Conservation (phyloP, 2,888 invertebrate genomes). For the Bugulina stolonifera region DNA sequence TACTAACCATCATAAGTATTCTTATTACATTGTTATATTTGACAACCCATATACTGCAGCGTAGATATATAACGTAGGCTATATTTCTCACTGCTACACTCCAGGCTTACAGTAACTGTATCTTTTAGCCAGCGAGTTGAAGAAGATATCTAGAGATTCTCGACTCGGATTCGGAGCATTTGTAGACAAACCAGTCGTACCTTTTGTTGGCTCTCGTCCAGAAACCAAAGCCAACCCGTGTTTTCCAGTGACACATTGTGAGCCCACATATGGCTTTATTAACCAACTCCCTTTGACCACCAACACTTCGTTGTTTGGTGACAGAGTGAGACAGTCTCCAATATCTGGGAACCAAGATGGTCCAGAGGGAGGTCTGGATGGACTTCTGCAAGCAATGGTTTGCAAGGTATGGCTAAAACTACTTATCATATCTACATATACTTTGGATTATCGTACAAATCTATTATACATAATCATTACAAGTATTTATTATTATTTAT, state of each 20-base stretch:
- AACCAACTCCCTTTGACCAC: slow-evolving; percentile 85
- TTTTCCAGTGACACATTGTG: slow-evolving; percentile 59
- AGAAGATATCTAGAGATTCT: slow-evolving; percentile 50
- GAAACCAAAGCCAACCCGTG: slow-evolving; percentile 2
- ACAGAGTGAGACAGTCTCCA: slow-evolving; percentile 50
- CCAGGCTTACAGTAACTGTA: no score
- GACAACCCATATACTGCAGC: no score
- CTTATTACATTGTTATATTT: no score
- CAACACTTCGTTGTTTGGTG: slow-evolving; percentile 75
- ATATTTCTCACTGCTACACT: no score
- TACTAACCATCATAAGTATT: no score
- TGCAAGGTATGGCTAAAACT: slow-evolving; percentile 57
- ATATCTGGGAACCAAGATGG: slow-evolving; percentile 96
- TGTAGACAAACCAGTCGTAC: slow-evolving; percentile 54
- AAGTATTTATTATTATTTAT: no score
- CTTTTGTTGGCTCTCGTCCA: slow-evolving; percentile 48
- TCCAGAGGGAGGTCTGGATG: slow-evolving; percentile 98
- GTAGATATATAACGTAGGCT: no score
- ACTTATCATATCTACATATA: no score
- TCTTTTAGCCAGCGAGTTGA: neutral
- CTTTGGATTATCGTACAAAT: no score
- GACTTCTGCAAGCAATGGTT: slow-evolving; percentile 96
- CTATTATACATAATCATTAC: no score
- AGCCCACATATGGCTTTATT: slow-evolving; percentile 89
- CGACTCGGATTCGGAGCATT: slow-evolving; percentile 53